Base-by-base conservation (phyloP, 2,113 vertebrate species). In the Tachysurus fulvidraco region DNA sequence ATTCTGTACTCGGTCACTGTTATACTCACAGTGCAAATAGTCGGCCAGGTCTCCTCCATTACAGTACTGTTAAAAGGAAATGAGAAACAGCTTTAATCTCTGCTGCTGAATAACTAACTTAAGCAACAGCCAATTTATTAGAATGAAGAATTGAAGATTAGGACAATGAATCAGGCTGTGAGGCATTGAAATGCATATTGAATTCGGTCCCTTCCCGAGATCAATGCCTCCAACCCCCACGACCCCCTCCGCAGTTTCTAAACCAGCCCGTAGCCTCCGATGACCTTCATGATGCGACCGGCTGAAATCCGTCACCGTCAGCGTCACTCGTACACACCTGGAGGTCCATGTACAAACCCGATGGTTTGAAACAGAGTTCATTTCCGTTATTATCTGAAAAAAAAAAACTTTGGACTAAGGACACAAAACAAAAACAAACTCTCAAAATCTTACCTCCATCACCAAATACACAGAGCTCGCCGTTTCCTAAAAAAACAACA, bases 31-130 rank as follows among this genome's bases (percentile, higher is more conserved):
- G 92, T 99, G 98, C 88, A 99, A 94, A 91, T 99, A 99, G 92
- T 99, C 98, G 2, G 98, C 98, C 85, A 99, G 96, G 93, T 99
- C 98, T 12, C 98, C 98, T 2, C 98, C 98, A 1, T 99, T 99
- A 91, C 98, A 99, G 92, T 99, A 99, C 98, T 99, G 87, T 55
- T 85, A 88, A 84, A 52, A 41, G 14, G 81, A 78, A 90, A 83
- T 62, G 0, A 81, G 36, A 57, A 64, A 71, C 13, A 55, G 16
- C 44, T 74, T 81, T 64, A 83, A 79, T 87, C 67, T 91, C 76
- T 21, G 84, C 87, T 87, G 4, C 59, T 55, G 71, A 89, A 86
- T 74, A 62, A 69, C 44, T 83, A 90, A 86, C 90, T 80, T 8
- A 87, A 46, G 65, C 62, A 81, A n/a, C 21, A 59, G n/a, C 44